Conservation (phyloP, 1,140 invertebrate genomes). For the Lordiphosa clarofinis region DNA sequence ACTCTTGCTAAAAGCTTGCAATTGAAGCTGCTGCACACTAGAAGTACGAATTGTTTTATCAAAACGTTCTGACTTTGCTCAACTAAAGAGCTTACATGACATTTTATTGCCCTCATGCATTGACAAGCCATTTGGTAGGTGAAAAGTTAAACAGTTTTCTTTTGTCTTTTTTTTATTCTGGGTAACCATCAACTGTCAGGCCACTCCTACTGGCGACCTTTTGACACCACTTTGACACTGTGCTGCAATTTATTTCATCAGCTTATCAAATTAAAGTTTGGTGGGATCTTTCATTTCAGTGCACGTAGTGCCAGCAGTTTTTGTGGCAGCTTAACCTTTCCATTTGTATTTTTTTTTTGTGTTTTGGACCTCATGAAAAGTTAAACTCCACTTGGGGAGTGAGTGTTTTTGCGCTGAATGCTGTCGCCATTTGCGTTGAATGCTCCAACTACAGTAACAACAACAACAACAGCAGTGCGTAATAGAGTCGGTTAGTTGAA, state of each 20-base stretch:
- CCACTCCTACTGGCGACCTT: conserved; percentile 7
- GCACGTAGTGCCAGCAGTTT: conserved; percentile 37
- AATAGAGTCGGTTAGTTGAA: conserved; percentile 69
- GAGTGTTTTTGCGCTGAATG: conserved; percentile 49
- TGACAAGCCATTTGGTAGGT: background rate
- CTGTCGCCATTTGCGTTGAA: conserved; percentile 73
- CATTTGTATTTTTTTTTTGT: conserved; percentile 28
- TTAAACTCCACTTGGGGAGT: conserved; percentile 32
- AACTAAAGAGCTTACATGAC: no score
- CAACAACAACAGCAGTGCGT: conserved; percentile 43
- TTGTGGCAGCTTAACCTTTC: conserved; percentile 67
- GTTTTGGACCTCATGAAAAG: conserved; percentile 44
- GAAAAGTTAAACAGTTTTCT: conserved; percentile 11
- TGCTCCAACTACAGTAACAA: conserved; percentile 26
- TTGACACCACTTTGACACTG: conserved; percentile 27
- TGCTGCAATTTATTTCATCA: conserved; percentile 56
- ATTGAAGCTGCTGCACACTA: no score
- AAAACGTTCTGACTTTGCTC: no score
- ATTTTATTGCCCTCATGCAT: no score
- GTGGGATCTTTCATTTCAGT: conserved; percentile 53
- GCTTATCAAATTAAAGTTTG: conserved; percentile 75
- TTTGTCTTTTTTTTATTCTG: background rate
- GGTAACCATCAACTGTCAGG: no score
- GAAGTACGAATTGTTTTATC: background rate
- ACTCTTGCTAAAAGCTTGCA: no score